A percentile compares a stretch with the other conserved stretches of the same genome.
Conservation (phyloP, 2,888 invertebrate species). For the Cancer borealis region DNA sequence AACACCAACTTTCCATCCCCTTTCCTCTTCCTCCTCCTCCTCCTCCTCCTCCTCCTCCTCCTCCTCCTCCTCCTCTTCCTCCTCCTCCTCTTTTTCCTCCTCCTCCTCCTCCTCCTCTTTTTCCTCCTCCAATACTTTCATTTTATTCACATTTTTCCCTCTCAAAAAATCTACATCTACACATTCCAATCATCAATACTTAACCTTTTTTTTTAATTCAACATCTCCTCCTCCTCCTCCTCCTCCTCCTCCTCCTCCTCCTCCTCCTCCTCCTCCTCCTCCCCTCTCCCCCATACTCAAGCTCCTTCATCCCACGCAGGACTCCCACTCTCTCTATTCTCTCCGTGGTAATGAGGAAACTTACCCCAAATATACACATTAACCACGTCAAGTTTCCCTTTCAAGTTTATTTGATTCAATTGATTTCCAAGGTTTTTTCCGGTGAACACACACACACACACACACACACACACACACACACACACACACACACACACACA, state of each 20-base stretch:
- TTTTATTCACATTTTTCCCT: neutral
- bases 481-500: too few relatives aligned
- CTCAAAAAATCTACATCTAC: neutral
- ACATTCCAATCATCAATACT: neutral
- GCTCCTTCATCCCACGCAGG: neutral
- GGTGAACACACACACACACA: neutral
- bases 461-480: too few relatives aligned
- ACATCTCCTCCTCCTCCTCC: neutral
- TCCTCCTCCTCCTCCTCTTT: neutral
- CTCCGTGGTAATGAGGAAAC: neutral
- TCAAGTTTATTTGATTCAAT: neutral
- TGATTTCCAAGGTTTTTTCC: neutral
- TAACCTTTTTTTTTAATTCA: neutral
- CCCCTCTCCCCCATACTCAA: neutral
- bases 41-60: neutral
- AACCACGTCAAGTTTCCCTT: neutral
- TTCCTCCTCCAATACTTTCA: neutral
- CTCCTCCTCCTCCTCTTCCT: neutral
- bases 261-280: neutral
- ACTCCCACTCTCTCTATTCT: too few relatives aligned
- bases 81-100: neutral
- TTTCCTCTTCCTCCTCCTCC: neutral
- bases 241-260: neutral
- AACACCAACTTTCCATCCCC: too few relatives aligned
- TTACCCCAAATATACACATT: neutral